A percentile compares a stretch with the other conserved stretches of the same genome.
Conservation (phyloP, 2,888 invertebrate species). For the Erannis defoliaria region DNA sequence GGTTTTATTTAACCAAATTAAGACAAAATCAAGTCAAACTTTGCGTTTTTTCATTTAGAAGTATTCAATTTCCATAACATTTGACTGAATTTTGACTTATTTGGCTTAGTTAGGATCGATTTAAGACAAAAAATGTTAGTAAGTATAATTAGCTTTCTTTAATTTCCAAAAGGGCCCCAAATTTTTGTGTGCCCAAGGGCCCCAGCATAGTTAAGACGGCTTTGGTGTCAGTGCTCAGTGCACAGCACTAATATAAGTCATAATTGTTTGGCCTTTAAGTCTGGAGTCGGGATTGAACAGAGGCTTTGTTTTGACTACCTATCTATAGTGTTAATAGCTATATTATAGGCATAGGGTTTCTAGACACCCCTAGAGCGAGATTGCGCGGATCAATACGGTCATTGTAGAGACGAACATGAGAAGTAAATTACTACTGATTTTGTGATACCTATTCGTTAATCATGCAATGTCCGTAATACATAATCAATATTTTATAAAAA, state of each 20-base stretch:
- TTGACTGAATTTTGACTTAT: too few relatives aligned
- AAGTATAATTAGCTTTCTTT: too few relatives aligned
- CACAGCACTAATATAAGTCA: neutral
- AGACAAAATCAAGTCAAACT: too few relatives aligned
- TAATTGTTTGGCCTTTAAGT: neutral
- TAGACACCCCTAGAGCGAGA: slow-evolving; percentile 31
- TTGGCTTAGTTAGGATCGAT: too few relatives aligned
- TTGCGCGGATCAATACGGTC: slow-evolving; percentile 31
- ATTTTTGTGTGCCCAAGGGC: too few relatives aligned
- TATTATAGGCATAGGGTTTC: slow-evolving; percentile 19
- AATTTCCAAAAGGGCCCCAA: too few relatives aligned
- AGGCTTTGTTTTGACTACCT: slow-evolving; percentile 44
- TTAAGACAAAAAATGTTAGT: too few relatives aligned
- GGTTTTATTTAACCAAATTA: too few relatives aligned
- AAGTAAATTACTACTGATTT: slow-evolving; percentile 52
- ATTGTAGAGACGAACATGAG: slow-evolving; percentile 32
- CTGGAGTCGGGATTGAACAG: slow-evolving; percentile 23
- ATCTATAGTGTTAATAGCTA: slow-evolving; percentile 13
- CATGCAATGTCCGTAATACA: slow-evolving; percentile 68
- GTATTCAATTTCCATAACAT: too few relatives aligned
- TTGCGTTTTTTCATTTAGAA: too few relatives aligned
- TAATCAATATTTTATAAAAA: slow-evolving; percentile 68
- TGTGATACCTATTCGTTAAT: slow-evolving; percentile 72
- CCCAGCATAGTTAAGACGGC: too few relatives aligned
- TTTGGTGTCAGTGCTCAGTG: neutral